Evolutionary conservation across 2,113 vertebrate genomes (phyloP), one percentile per base, ranked within the genome.

Genomic region (Amblyopsis rosae): DNA sequence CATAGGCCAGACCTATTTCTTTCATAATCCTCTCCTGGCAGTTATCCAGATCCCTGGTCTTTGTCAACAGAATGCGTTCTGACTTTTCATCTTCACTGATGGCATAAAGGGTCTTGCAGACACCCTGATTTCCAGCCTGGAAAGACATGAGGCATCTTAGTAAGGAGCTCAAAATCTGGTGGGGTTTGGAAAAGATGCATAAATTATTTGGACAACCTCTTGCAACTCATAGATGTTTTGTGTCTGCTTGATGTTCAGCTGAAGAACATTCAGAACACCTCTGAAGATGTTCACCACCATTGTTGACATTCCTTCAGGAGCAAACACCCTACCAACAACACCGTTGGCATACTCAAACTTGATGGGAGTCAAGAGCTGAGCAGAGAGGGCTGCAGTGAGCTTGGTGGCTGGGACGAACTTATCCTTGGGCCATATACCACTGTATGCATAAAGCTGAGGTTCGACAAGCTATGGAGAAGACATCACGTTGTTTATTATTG

Each of bases 101-200:
- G 71, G 91, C 47, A 1, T 95, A 96, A 59, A 89, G 87, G 0
- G 94, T 94, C 32, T 92, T 93, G 89, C 96, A 97, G 59, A 95
- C 84, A 55, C 96, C 95, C 76, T 93, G 93, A 84, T 89, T 83
- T 80, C 94, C 93, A 55, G 82, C 87, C 95, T 96, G 4, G n/a
- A 9, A 67, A 5, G 33, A 50, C 47, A 67, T 69, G 7, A 3
- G 46, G 8, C 16, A 6, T 1, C 33, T 79, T 19, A 79, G 15
- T 9, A 1, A 0, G 6, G n/a, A 59, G 1, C 33, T 71, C 62
- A 11, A 58, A 46, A 15, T 26, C 54, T 12, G 6, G 4, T 6
- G 17, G 41, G 7, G 6, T 26, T 58, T 50, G 58, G n/a, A 4
- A 4, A 63, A 26, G n/a, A 65, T 0, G 0, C 15, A 19, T 17